phyloP scores from a whole-genome alignment of 1,140 invertebrate species.

The Trichonephila clavipes region DNA sequence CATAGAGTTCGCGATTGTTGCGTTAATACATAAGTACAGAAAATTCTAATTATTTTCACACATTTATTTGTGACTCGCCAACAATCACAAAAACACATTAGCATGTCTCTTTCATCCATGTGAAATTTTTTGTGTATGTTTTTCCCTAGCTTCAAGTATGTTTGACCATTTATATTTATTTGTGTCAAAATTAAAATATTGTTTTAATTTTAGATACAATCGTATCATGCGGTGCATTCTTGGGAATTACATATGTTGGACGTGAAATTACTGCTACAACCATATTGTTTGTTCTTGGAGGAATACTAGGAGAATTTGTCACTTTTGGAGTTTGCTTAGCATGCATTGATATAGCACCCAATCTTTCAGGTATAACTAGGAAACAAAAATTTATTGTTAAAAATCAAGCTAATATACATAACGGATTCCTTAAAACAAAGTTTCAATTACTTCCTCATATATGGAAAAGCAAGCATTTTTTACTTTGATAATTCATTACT shows the following conservation, averaged over 20 bases:
- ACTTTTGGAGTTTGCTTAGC: constrained; percentile 68
- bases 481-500: too few relatives aligned
- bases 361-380: constrained; percentile 50
- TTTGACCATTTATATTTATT: neutral
- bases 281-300: constrained; percentile 61
- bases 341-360: constrained; percentile 66
- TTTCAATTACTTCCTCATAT: too few relatives aligned
- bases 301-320: constrained; percentile 67
- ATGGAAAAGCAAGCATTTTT: too few relatives aligned
- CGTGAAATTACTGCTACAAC: constrained; percentile 55
- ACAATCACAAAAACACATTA: too few relatives aligned
- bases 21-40: too few relatives aligned
- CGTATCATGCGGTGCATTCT: constrained; percentile 62
- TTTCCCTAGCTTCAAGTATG: neutral
- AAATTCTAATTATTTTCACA: too few relatives aligned
- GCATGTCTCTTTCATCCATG: too few relatives aligned
- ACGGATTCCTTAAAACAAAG: too few relatives aligned
- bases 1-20: too few relatives aligned
- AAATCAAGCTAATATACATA: too few relatives aligned
- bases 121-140: neutral
- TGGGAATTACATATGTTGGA: constrained; percentile 64
- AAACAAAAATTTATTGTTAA: too few relatives aligned
- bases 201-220: constrained; percentile 56
- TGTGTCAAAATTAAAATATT: neutral
- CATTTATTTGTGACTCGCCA: too few relatives aligned